phyloP scores from a whole-genome alignment of 2,888 invertebrate genomes.

The Nephrotoma appendiculata region DNA sequence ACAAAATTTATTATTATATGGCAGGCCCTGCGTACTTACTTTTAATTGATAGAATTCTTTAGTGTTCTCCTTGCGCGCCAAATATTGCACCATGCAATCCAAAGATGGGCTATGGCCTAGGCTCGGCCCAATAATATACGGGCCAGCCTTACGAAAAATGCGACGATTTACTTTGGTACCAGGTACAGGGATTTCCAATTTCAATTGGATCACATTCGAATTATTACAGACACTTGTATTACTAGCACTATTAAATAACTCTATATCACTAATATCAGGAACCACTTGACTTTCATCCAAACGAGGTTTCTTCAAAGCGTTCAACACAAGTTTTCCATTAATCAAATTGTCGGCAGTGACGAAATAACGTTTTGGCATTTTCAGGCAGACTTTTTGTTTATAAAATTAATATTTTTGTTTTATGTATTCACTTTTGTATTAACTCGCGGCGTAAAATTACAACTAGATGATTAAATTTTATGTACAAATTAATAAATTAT shows the following conservation, averaged over 20 bases:
- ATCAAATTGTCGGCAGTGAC: background rate
- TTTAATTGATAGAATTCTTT: constrained; percentile 57
- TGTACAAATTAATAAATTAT: background rate
- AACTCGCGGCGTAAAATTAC: background rate
- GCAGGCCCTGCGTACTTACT: constrained; percentile 26
- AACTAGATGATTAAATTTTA: background rate
- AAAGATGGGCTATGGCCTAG: constrained; percentile 59
- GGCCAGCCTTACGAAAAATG: constrained; percentile 30
- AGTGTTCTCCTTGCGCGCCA: constrained; percentile 53
- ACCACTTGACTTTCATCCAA: background rate
- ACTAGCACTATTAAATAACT: background rate
- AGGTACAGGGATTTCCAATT: constrained; percentile 5
- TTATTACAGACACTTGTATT: background rate
- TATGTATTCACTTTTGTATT: background rate
- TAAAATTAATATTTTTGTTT: too few species aligned
- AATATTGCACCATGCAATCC: constrained; percentile 54
- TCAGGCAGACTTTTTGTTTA: background rate
- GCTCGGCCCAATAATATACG: constrained; percentile 52
- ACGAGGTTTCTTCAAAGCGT: background rate
- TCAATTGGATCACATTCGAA: background rate
- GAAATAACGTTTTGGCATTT: background rate
- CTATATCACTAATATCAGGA: background rate
- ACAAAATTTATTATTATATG: background rate
- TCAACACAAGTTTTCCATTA: background rate
- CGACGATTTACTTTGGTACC: constrained; percentile 10